Percentiles rank a stretch among this genome's conserved stretches.
These are phyloP conservation scores for Hepsetus odoe DNA, from an alignment of 2,113 vertebrate genomes.

Conservation along the genomic window DNA sequence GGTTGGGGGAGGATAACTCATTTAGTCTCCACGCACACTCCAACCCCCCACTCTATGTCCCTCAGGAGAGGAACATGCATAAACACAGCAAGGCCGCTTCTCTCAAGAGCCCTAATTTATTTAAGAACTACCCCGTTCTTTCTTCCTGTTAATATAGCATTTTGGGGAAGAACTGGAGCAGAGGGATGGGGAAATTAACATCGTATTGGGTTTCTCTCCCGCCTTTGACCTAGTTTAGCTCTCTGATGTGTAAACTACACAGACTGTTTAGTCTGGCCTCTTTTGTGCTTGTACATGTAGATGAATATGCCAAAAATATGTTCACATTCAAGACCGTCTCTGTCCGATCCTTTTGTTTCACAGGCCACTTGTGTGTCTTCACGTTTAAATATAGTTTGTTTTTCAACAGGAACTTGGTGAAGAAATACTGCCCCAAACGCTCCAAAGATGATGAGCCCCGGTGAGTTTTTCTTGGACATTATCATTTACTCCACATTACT, in stretches of 20 bases:
- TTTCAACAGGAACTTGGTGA: conserved; percentile 88
- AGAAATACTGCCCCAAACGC: conserved; percentile 97
- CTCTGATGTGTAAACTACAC: conserved; percentile 19
- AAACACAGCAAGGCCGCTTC: conserved; percentile 11
- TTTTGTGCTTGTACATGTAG: conserved; percentile 3
- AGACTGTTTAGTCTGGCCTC: conserved; percentile 13
- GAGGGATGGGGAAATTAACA: conserved; percentile 32
- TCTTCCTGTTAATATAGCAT: neutral
- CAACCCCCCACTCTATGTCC: neutral
- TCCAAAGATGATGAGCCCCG: conserved; percentile 97
- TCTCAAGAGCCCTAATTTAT: conserved; percentile 34
- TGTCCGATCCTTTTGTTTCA: conserved; percentile 8
- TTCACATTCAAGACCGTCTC: neutral
- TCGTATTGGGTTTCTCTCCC: conserved; percentile 30
- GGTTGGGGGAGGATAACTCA: neutral
- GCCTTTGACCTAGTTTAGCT: conserved; percentile 50
- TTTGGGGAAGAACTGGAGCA: conserved; percentile 29
- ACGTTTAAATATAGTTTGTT: conserved; percentile 31
- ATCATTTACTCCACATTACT: too few relatives aligned
- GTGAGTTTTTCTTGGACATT: conserved; percentile 68
- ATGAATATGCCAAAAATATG: conserved; percentile 5
- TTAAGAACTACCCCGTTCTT: conserved; percentile 2
- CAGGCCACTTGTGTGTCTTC: neutral
- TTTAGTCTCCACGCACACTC: neutral
- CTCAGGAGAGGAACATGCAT: conserved; percentile 22